A percentile compares a stretch with the other conserved stretches of the same genome.
These are phyloP conservation scores for Anisognathus igniventris DNA, from an alignment of 2,797 vertebrate species.

Conservation along the genomic window DNA sequence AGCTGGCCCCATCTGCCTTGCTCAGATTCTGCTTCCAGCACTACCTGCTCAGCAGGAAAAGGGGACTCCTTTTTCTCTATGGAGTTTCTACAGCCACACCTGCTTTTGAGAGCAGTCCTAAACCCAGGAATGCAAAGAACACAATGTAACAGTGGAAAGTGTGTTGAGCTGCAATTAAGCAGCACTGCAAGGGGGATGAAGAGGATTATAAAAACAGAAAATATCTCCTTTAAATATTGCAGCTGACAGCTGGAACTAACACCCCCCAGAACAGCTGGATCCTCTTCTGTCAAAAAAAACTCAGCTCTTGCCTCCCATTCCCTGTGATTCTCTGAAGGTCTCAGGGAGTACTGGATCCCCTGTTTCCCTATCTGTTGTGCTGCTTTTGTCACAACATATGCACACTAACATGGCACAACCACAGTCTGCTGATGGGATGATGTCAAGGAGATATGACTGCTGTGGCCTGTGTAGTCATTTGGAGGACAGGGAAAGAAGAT, in stretches of 20 bases:
- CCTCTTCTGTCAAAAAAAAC: background rate
- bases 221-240: slow-evolving; percentile 33
- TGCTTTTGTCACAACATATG: slow-evolving; percentile 13
- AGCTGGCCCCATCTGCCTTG: background rate
- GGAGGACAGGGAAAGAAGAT: background rate
- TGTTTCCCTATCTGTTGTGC: background rate
- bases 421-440: background rate
- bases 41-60: background rate
- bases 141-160: background rate
- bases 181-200: background rate
- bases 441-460: background rate
- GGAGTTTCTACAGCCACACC: background rate
- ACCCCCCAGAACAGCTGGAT: slow-evolving; percentile 14
- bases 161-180: background rate
- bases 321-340: background rate
- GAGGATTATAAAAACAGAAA: background rate
- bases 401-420: background rate
- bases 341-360: background rate
- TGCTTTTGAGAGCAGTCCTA: background rate
- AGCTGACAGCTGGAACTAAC: slow-evolving; percentile 6
- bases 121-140: background rate
- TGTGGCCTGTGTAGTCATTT: background rate
- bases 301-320: background rate
- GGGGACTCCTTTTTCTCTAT: background rate
- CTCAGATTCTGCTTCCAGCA: background rate